phyloP scores from a whole-genome alignment of 2,113 vertebrate species.

The Scartelaos histophorus region DNA sequence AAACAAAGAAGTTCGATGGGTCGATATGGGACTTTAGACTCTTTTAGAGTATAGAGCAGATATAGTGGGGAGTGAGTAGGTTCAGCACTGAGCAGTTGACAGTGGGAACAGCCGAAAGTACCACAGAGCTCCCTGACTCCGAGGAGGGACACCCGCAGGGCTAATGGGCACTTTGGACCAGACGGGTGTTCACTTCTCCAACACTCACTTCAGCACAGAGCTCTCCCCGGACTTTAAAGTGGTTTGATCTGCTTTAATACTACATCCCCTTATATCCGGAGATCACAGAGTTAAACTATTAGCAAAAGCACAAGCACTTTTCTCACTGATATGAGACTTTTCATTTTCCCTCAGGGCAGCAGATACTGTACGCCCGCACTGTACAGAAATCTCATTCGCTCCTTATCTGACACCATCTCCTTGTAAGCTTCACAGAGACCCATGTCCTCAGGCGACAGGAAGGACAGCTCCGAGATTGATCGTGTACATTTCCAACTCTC shows the following conservation, averaged over 20 bases:
- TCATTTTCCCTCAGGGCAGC: conserved; percentile 18
- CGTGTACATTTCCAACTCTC: conserved; percentile 10
- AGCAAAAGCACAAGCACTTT: conserved; percentile 7
- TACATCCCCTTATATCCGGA: conserved; percentile 8
- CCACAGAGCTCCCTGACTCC: conserved; percentile 30
- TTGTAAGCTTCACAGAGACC: background rate
- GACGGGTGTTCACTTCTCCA: conserved; percentile 43
- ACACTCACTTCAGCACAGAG: conserved; percentile 36
- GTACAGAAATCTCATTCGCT: background rate
- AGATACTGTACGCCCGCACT: background rate
- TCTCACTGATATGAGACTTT: background rate
- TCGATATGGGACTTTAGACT: too few species aligned
- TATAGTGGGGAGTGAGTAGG: conserved; percentile 43
- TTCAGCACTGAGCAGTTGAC: conserved; percentile 28
- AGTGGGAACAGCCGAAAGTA: conserved; percentile 50
- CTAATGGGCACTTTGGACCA: conserved; percentile 52
- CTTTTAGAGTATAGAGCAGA: conserved; percentile 32
- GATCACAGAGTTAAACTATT: conserved; percentile 21
- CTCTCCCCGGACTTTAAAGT: conserved; percentile 13
- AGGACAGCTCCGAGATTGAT: conserved; percentile 16
- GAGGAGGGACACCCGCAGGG: conserved; percentile 55
- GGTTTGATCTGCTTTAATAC: conserved; percentile 18
- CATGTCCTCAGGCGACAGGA: background rate
- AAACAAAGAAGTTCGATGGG: too few species aligned
- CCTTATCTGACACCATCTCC: conserved; percentile 11